phyloP scores from a whole-genome alignment of 2,113 vertebrate genomes.

The Vicugna pacos region DNA sequence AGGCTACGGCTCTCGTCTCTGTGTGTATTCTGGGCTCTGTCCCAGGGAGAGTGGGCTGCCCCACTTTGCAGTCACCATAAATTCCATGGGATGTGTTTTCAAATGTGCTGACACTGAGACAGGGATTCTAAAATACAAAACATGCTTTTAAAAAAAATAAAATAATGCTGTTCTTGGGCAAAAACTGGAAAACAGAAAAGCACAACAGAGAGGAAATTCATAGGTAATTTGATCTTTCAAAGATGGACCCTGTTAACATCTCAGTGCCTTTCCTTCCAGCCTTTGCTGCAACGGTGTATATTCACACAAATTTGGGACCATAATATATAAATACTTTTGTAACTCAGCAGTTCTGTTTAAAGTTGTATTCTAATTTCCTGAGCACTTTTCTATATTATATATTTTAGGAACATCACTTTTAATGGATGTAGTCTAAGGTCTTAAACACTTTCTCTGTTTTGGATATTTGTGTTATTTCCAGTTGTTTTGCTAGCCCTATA shows the following conservation, averaged over 20 bases:
- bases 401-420: constrained; percentile 25
- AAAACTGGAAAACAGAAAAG: constrained; percentile 48
- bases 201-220: neutral
- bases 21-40: neutral
- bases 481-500: neutral
- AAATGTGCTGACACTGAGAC: neutral
- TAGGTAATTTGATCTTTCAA: constrained; percentile 29
- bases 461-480: constrained; percentile 40
- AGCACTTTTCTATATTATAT: constrained; percentile 14
- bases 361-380: constrained; percentile 7
- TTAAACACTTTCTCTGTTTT: constrained; percentile 15
- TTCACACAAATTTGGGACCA: neutral
- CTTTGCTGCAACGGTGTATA: neutral
- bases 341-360: constrained; percentile 40
- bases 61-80: neutral
- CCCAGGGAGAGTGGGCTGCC: neutral
- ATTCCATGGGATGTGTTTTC: constrained; percentile 9
- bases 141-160: neutral
- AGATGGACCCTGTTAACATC: constrained; percentile 16
- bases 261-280: neutral
- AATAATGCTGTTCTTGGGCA: constrained; percentile 16
- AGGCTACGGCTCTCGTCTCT: neutral
- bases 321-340: constrained; percentile 31
- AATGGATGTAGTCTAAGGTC: neutral
- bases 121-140: constrained; percentile 46